Conservation (phyloP, 2,888 invertebrate species). For the Xylophagus ater region DNA sequence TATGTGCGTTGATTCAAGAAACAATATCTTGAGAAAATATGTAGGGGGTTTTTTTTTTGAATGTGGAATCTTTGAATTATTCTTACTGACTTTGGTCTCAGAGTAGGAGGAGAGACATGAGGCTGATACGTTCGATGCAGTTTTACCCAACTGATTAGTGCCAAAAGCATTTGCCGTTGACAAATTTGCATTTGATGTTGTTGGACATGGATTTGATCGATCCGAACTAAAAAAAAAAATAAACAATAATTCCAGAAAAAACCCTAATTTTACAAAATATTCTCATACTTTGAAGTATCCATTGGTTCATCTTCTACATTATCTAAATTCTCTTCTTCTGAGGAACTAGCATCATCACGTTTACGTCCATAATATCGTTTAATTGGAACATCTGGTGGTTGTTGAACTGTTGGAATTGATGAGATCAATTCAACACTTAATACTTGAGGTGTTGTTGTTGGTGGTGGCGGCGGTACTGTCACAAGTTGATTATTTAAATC, state of each 20-base stretch:
- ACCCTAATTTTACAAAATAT: not conserved
- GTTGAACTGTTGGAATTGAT: conserved; percentile 3
- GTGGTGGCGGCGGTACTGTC: conserved; percentile 11
- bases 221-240: conserved; percentile 29
- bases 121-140: conserved; percentile 21
- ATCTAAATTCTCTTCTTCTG: conserved; percentile 35
- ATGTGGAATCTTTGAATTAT: conserved; percentile 41
- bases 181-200: conserved; percentile 39
- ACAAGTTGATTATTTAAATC: not conserved
- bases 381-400: conserved; percentile 31
- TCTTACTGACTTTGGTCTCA: conserved; percentile 99
- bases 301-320: conserved; percentile 25
- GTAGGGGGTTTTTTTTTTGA: not conserved
- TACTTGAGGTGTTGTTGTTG: not conserved
- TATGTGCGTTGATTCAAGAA: conserved; percentile 8
- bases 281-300: conserved; percentile 21
- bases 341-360: conserved; percentile 44
- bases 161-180: conserved; percentile 46
- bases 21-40: conserved; percentile 10
- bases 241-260: conserved; percentile 6
- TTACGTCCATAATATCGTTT: conserved; percentile 49
- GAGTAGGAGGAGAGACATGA: conserved; percentile 37
- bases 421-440: not conserved
- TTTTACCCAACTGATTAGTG: conserved; percentile 37
- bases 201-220: conserved; percentile 34